phyloP scores from a whole-genome alignment of 2,888 invertebrate species.

The Phortica magna region DNA sequence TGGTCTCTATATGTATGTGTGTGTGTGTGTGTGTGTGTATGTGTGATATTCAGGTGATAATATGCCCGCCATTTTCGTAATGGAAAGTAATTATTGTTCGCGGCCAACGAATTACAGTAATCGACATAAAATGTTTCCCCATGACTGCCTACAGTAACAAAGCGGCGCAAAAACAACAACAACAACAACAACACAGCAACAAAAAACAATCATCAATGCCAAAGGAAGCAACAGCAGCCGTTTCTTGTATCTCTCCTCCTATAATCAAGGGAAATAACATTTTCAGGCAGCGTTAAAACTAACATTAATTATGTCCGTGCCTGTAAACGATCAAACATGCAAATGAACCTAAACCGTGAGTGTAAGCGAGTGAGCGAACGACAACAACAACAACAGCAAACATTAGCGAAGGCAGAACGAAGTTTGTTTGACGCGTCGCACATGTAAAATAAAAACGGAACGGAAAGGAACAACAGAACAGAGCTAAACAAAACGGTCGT shows the following conservation, averaged over 20 bases:
- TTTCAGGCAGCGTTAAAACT: constrained; percentile 78
- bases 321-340: constrained; percentile 35
- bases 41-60: constrained; percentile 77
- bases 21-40: constrained; percentile 57
- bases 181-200: constrained; percentile 36
- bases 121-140: constrained; percentile 77
- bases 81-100: constrained; percentile 77
- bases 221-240: constrained; percentile 34
- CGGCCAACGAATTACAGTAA: constrained; percentile 76
- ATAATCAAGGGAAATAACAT: constrained; percentile 78
- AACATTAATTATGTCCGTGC: constrained; percentile 77
- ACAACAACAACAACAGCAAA: not conserved
- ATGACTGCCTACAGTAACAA: constrained; percentile 74
- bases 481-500: constrained; percentile 26
- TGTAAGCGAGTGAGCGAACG: constrained; percentile 33
- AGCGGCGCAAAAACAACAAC: constrained; percentile 36
- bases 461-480: too few relatives aligned
- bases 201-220: constrained; percentile 32
- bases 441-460: too few relatives aligned
- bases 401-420: too few relatives aligned
- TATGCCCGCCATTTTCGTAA: constrained; percentile 78
- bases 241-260: constrained; percentile 50
- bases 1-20: constrained; percentile 10
- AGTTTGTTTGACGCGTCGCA: too few relatives aligned
- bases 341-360: not conserved